Evolutionary conservation across 2,113 vertebrate genomes (phyloP), one percentile per base, ranked within the genome.

Genomic region (Brachypteracias leptosomus): DNA sequence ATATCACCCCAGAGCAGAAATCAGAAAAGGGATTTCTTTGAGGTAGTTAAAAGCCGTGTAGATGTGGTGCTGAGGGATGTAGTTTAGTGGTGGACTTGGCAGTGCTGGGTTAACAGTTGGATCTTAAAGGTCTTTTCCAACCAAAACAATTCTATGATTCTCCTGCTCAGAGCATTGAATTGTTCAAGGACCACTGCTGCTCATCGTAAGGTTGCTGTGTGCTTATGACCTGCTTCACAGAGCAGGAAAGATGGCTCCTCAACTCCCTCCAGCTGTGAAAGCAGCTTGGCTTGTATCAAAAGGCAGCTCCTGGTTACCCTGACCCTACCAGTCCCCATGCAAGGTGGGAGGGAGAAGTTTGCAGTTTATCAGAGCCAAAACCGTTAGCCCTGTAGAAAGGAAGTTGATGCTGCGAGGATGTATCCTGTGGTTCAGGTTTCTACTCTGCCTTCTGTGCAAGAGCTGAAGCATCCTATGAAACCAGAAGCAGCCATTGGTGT

Each of bases 181-280:
- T 14, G 52, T 61, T 66, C 21, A 13, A 19, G 22, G 61, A 26
- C 29, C 17, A 28, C 71, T 1, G 2, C 25, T 21, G 13, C 22
- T 55, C 3, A 0, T 24, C 16, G 2, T 49, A 19, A 63, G 40
- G 49, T 51, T 7, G 13, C 35, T 38, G n/a, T 1, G 0, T 51
- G 68, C 35, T 74, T 24, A 40, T 80, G 61, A 16, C 40, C 46
- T 40, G 59, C 61, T 67, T 62, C 3, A 6, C 61, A 42, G 67
- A 42, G 54, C 38, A 13, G 24, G 33, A 35, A 78, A 42, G 31
- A 36, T 42, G 79, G 33, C 63, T 63, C 24, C 47, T 35, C n/a
- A 8, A 46, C 9, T 40, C 58, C 25, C 51, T 18, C 25, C 44
- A 28, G 21, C 51, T n/a, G 54, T 11, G 62, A 38, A 59, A 26